Evolutionary conservation across 2,113 vertebrate species (phyloP).

Genomic region (Glaucidium brasilianum): DNA sequence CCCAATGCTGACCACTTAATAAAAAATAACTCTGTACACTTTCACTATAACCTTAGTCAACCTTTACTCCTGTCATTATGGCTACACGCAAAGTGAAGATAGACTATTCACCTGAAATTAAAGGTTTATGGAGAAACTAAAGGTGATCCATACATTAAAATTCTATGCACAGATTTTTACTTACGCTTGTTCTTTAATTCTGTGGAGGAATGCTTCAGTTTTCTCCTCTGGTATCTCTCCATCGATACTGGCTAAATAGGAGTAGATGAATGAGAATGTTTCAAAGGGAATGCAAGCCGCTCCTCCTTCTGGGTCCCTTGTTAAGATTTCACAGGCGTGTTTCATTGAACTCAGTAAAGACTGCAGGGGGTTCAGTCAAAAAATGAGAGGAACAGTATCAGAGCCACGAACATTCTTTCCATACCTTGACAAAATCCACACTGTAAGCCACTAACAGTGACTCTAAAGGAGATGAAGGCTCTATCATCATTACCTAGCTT

Average conservation of each 20-base stretch:
- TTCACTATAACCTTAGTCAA: background rate
- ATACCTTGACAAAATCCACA: background rate
- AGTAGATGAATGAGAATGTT: constrained; percentile 81
- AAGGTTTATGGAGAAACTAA: background rate
- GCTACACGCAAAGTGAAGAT: background rate
- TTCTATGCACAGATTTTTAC: background rate
- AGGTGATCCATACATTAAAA: background rate
- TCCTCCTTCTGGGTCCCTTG: constrained; percentile 79
- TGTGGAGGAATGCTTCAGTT: constrained; percentile 69
- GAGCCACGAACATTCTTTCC: background rate
- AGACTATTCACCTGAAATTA: background rate
- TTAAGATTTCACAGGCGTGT: constrained; percentile 86
- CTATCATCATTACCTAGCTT: background rate
- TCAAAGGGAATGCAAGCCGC: constrained; percentile 78
- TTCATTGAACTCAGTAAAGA: constrained; percentile 80
- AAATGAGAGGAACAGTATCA: background rate
- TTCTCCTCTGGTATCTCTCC: constrained; percentile 67
- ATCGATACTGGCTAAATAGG: constrained; percentile 81
- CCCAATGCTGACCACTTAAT: background rate
- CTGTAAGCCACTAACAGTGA: background rate
- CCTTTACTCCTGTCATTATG: background rate
- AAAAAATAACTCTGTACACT: background rate
- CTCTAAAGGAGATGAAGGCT: background rate
- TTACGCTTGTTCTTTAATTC: constrained; percentile 72
- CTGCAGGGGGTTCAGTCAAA: constrained; percentile 47